Percentiles rank a stretch among this genome's conserved stretches.
Conservation (phyloP, 1,140 invertebrate species). For the Bombus difficillimus region DNA sequence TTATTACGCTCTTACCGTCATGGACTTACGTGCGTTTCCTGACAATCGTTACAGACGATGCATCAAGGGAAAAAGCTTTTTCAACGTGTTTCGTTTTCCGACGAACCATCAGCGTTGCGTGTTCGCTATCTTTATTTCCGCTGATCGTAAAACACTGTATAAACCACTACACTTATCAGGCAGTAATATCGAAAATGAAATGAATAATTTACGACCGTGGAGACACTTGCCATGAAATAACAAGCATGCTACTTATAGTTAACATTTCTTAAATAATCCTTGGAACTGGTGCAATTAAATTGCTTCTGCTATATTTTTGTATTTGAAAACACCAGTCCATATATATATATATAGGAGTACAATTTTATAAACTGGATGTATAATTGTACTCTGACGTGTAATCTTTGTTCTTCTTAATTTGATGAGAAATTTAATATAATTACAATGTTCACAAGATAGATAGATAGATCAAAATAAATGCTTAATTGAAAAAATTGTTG, state of each 20-base stretch:
- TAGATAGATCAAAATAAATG: no score
- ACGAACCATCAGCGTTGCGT: slow-evolving; percentile 22
- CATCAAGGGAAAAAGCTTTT: slow-evolving; percentile 9
- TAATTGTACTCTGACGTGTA: no score
- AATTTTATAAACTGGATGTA: no score
- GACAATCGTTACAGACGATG: slow-evolving; percentile 12
- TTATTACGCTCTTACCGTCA: neutral
- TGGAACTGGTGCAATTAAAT: no score
- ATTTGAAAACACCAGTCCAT: no score
- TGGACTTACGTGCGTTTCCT: neutral
- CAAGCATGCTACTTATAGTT: neutral
- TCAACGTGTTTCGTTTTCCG: neutral
- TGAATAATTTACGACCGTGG: slow-evolving; percentile 14
- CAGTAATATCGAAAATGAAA: slow-evolving; percentile 23
- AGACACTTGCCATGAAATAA: slow-evolving; percentile 3
- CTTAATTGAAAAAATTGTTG: no score
- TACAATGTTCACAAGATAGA: no score
- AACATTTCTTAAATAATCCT: neutral
- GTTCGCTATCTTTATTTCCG: slow-evolving; percentile 4
- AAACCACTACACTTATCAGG: slow-evolving; percentile 21
- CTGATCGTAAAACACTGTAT: slow-evolving; percentile 19
- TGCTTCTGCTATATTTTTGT: neutral
- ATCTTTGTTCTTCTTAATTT: no score
- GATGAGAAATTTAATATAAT: no score
- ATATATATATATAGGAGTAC: no score